Percentiles rank a stretch among this genome's conserved stretches.
Evolutionary conservation across 1,140 invertebrate species (phyloP).

Genomic region (Tenebrio molitor): DNA sequence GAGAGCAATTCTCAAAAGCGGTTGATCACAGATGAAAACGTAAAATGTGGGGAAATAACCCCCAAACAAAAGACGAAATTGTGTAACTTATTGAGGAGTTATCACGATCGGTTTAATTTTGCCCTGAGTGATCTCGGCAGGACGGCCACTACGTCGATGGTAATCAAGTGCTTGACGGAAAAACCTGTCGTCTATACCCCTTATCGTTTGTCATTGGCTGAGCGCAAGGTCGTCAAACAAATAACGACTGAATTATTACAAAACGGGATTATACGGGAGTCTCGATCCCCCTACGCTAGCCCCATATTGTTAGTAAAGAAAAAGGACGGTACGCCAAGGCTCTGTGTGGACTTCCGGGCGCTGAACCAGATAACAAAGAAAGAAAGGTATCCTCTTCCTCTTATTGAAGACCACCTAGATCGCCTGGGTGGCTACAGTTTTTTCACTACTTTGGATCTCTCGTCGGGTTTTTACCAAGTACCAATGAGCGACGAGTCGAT

Average conservation of each 20-base stretch:
- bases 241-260: conserved; percentile 44
- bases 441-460: conserved; percentile 60
- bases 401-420: conserved; percentile 57
- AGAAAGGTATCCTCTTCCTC: conserved; percentile 58
- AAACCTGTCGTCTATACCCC: conserved; percentile 45
- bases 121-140: neutral
- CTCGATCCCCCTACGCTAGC: conserved; percentile 60
- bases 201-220: conserved; percentile 36
- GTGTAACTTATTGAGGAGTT: no score
- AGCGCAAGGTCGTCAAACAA: conserved; percentile 29
- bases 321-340: conserved; percentile 58
- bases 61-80: no score
- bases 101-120: neutral
- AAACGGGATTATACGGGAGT: conserved; percentile 54
- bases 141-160: conserved; percentile 3
- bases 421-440: conserved; percentile 44
- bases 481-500: conserved; percentile 60
- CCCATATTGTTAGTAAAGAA: conserved; percentile 64
- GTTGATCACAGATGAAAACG: no score
- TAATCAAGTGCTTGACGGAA: conserved; percentile 22
- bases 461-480: conserved; percentile 56
- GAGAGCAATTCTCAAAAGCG: no score
- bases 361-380: conserved; percentile 48
- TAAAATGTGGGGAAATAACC: no score
- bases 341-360: conserved; percentile 63